Base-by-base conservation (phyloP, 2,888 invertebrate genomes). In the Diplolepis rosae region DNA sequence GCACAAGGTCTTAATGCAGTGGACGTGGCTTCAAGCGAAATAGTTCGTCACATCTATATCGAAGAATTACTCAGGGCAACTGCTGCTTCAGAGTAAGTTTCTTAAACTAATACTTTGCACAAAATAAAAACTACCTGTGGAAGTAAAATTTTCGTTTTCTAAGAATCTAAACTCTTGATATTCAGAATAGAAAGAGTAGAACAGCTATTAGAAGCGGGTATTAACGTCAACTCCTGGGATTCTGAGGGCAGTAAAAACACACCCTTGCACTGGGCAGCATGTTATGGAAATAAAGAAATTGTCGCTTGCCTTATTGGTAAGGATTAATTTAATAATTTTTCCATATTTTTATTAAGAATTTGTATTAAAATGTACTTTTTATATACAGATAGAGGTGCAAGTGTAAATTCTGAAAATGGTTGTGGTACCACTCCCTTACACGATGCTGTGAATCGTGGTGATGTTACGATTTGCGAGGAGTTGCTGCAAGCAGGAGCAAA, bases 221-320 rank as follows among this genome's bases (percentile, higher is more conserved):
- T 93, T 32, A 89, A 90, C 73, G 90, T 92, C 0, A 92, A 93
- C 84, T 90, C 91, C n/a, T 89, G 90, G 83, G 93, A 93, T 83
- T 91, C 91, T 39, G 89, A 90, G 67, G 90, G 90, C 45, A 92
- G 91, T 76, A 89, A 89, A 79, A 93, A 93, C 82, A 91, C 92
- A 2, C 91, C 92, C 1, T 85, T 93, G 22, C 93, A 93, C 85
- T 93, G 92, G 92, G 93, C 92, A 32, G 92, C 92, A 27, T 92
- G 91, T 77, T 93, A 91, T 85, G 91, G 91, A 50, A 91, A 91
- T 80, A 89, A 89, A 73, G 91, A 91, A 74, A 90, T 92, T 68
- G 90, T 92, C 0, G 87, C 90, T 71, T 92, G 89, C 84, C 88
- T 92, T 48, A 90, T 91, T 80, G 90, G 92, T 92, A 87, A 77